Base-by-base conservation (phyloP, 2,797 vertebrate genomes). In the Notolepis coatsorum region DNA sequence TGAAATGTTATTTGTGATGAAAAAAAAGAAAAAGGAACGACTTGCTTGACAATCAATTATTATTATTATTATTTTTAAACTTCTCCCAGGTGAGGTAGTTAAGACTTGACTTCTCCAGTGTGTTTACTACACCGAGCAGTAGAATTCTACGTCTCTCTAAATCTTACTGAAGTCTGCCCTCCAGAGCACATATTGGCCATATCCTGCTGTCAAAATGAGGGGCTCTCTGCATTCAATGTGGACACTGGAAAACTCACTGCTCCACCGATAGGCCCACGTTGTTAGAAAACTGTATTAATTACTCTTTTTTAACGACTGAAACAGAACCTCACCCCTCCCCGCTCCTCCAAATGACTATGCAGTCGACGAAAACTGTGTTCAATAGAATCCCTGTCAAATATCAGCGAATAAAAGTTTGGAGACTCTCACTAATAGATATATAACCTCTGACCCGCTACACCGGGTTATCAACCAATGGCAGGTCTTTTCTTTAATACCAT, bases 71-170 rank as follows among this genome's bases (percentile, higher is more conserved):
- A n/a, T n/a, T n/a, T n/a, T n/a, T n/a, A n/a, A n/a, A 78, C 76
- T 77, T 71, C 27, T 55, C 63, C 61, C 58, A 27, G 38, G 71
- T 61, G 77, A 66, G 70, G 65, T 23, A 2, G 31, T 35, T n/a
- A 51, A 78, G 88, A 89, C 2, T n/a, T 80, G 91, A 89, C 88
- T n/a, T n/a, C n/a, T n/a, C n/a, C n/a, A n/a, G n/a, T n/a, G n/a
- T n/a, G 87, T 80, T 90, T 82, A 88, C 64, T 68, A 78, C 49
- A 84, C 75, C 81, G 84, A 57, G 79, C 58, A 45, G 61, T 39
- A 56, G 17, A 39, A 7, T 38, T 1, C n/a, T 43, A 18, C 43
- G 23, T 57, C 18, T 15, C 13, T 51, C 9, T 28, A 49, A 49
- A 49, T 30, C 46, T 30, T 49, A 28, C 15, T 30, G 46, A 49